phyloP scores from a whole-genome alignment of 2,888 invertebrate species.

The Eurytoma adleriae region DNA sequence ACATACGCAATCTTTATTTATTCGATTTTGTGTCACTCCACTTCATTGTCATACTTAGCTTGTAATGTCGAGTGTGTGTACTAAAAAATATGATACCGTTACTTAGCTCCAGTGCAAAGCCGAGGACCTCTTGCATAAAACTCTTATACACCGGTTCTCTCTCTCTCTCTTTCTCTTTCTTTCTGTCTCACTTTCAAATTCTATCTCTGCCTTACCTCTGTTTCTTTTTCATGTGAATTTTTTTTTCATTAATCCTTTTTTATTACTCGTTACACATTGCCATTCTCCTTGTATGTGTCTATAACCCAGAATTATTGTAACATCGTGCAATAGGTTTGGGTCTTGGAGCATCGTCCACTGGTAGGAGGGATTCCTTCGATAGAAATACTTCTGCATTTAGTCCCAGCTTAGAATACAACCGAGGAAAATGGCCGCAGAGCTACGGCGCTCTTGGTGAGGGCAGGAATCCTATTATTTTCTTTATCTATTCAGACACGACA shows the following conservation, averaged over 20 bases:
- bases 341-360: slow-evolving; percentile 80
- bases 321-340: slow-evolving; percentile 72
- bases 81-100: slow-evolving; percentile 38
- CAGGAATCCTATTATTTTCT: slow-evolving; percentile 46
- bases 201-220: not conserved
- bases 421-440: slow-evolving; percentile 79
- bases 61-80: slow-evolving; percentile 41
- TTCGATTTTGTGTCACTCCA: slow-evolving; percentile 38
- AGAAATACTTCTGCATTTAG: slow-evolving; percentile 87
- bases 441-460: slow-evolving; percentile 79
- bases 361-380: slow-evolving; percentile 87
- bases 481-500: slow-evolving; percentile 7
- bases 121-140: not conserved
- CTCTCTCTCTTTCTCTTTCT: slow-evolving; percentile 16
- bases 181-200: slow-evolving; percentile 21
- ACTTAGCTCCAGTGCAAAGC: slow-evolving; percentile 15
- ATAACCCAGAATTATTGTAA: slow-evolving; percentile 59
- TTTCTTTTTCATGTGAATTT: not conserved
- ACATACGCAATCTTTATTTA: slow-evolving; percentile 50
- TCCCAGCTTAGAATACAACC: slow-evolving; percentile 84
- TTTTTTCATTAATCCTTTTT: slow-evolving; percentile 34
- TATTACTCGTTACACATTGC: slow-evolving; percentile 27
- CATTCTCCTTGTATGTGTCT: slow-evolving; percentile 31
- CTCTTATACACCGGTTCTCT: slow-evolving; percentile 14
- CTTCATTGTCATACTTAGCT: slow-evolving; percentile 36